Evolutionary conservation across 2,797 vertebrate genomes (phyloP), one percentile per base, ranked within the genome.

Genomic region (Ptychadena robeensis): DNA sequence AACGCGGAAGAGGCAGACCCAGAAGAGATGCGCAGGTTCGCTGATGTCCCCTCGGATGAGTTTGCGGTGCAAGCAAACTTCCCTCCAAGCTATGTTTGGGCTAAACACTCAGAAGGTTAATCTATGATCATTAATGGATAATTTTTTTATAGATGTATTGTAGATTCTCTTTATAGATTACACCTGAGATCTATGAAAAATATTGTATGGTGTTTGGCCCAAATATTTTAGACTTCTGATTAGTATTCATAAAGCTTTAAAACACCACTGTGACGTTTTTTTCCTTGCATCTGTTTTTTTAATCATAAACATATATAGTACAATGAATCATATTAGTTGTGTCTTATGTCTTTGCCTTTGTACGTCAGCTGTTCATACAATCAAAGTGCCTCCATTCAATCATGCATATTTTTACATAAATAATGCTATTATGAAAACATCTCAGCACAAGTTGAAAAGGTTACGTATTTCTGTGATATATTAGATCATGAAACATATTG

Each of bases 361-460:
- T 70, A 35, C n/a, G n/a, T 63, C 0, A 35, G 68, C 76, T 61
- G 22, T 83, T 53, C 48, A 67, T 80, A 74, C 71, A 84, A 84
- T 84, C 82, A 84, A 75, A 73, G 76, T 22, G 73, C 63, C n/a
- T 53, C 27, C 76, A 74, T 84, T 73, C 69, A 84, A 74, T 84
- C 70, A 79, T 28, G 76, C 82, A 84, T 84, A 79, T 61, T 73
- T 84, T 79, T 84, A 53, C 76, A 84, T 79, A 74, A 73, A 61
- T 84, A 84, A 79, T 84, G 70, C 34, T 57, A 53, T 48, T 79
- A 69, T 84, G 63, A 73, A 73, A 83, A 79, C 61, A 73, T 79
- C 70, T 32, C 28, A 10, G 61, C 70, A 69, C 31, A 57, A 79
- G 75, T 53, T 73, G 63, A 74, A 84, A 84, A 84, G 82, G 82